Base-by-base conservation (phyloP, 2,113 vertebrate species). In the Strix aluco region DNA sequence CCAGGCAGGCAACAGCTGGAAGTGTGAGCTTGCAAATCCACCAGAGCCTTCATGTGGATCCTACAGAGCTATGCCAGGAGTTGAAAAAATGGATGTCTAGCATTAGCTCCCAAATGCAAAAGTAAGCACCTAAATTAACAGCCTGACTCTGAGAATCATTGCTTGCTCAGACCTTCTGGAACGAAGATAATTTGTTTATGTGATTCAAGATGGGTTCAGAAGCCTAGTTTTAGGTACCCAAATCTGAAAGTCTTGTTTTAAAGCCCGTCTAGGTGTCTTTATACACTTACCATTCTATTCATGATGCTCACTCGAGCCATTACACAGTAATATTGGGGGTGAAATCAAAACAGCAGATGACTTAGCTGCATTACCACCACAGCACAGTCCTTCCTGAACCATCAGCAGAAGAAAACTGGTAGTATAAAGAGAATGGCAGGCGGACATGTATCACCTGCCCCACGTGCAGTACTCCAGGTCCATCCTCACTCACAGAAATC, bases 1-100 rank as follows among this genome's bases (percentile, higher is more conserved):
- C 82, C 77, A 71, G 86, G 85, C 44, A 83, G 77, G 40, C 79
- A 94, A 40, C 0, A 9, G 49, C 65, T 95, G 47, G 38, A 82
- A 87, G 38, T 72, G 47, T 32, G 88, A 86, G 82, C 61, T 84
- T 79, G 70, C 58, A 92, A 95, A 95, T 74, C 46, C 79, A 79
- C 65, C 52, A 62, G 67, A 95, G 58, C 42, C n/a, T 88, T 93
- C 71, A 29, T 54, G 67, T 59, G 82, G 46, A 54, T 95, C 81
- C 62, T 88, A 61, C 21, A 85, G 74, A 73, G 27, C n/a, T 61
- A 42, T 80, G 66, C 54, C 54, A 90, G 57, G 26, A 90, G 25
- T 5, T 61, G 36, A 25, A 86, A 84, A 96, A 67, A 54, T 2
- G 3, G 7, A 30, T 82, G 27, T 30, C 30, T 79, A 69, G 52